Base-by-base conservation (phyloP, 2,113 vertebrate genomes). In the Hucho hucho region DNA sequence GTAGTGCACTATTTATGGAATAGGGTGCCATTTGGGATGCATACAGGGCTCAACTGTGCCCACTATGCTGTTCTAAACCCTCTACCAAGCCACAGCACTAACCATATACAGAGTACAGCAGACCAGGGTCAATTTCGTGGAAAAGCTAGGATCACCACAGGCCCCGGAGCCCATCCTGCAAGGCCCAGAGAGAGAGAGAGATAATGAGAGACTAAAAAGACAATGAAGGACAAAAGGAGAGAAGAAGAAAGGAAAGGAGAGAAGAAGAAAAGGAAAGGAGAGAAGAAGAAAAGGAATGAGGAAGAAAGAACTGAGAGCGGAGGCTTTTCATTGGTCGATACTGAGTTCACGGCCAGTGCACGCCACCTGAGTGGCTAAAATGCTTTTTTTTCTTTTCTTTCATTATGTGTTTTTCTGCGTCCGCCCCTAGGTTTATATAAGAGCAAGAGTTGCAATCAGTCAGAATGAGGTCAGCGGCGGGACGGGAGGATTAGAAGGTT, bases 361-460 rank as follows among this genome's bases (percentile, higher is more conserved):
- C 20, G 11, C 13, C 47, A 73, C 79, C 72, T 61, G 43, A 1
- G 58, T 28, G 22, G 20, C 64, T 76, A 56, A 77, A 80, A 73
- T 73, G 83, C n/a, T 75, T 76, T 79, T 73, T 43, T 22, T 7
- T n/a, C 14, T 6, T 0, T 9, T 78, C 72, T 80, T 77, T 75
- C 74, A 70, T 16, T 43, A 79, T 78, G 56, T 0, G 24, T 77
- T 84, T 59, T 63, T 69, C 64, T 82, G 70, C 65, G 3, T 59
- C 25, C 53, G 58, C 71, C 24, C 74, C 1, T 64, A 18, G 32
- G 74, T 82, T 89, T 16, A 18, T 75, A 49, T 85, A 87, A 89
- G 73, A 84, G 72, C 56, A 67, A 43, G 69, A 81, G 22, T 1
- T 73, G 53, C 64, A 69, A 61, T 80, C 46, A 32, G 24, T 65